Evolutionary conservation across 2,888 invertebrate genomes (phyloP), one percentile per base, ranked within the genome.

Genomic region (Brachypterus glaber): DNA sequence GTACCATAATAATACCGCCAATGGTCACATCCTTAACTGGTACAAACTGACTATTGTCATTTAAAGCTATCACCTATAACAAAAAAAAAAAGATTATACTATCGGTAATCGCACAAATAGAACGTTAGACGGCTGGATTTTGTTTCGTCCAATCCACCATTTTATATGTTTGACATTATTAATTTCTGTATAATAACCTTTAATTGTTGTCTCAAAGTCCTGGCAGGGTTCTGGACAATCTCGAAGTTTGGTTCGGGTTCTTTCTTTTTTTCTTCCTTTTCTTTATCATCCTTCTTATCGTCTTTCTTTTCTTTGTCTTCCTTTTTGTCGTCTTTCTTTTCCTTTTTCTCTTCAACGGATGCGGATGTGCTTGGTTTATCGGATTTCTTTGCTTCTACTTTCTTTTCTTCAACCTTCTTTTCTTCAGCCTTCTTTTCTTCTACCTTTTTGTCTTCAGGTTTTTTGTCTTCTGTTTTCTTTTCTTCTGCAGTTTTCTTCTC

Each of bases 1-100:
- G 81, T 54, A 97, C 77, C 78, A 99, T 86, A 31, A 99, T 83
- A 54, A 98, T 92, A 12, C 98, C 98, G 15, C 98, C 98, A 57
- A 91, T 91, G 14, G 82, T 77, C 8, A 92, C 76, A 54, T 96
- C 92, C 62, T 98, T 98, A 45, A 97, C 69, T 0, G 96, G 84
- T 17, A 71, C 71, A 61, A 89, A 97, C 4, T 76, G 78, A 37
- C 82, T 78, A 18, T 82, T 83, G 17, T 95, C 93, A 25, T 82
- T 78, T 47, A 92, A 67, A 35, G 80, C 74, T 31, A 96, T 63
- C 7, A n/a, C n/a, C n/a, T n/a, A n/a, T n/a, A n/a, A n/a, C n/a
- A n/a, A n/a, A n/a, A n/a, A n/a, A n/a, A n/a, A n/a, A n/a, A n/a
- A n/a, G n/a, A n/a, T n/a, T n/a, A n/a, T n/a, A n/a, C n/a, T n/a